These are phyloP conservation scores for Turritopsis rubra DNA, from an alignment of 30 jellyfish, hydroid and myxozoan genomes.

Conservation along the genomic window DNA sequence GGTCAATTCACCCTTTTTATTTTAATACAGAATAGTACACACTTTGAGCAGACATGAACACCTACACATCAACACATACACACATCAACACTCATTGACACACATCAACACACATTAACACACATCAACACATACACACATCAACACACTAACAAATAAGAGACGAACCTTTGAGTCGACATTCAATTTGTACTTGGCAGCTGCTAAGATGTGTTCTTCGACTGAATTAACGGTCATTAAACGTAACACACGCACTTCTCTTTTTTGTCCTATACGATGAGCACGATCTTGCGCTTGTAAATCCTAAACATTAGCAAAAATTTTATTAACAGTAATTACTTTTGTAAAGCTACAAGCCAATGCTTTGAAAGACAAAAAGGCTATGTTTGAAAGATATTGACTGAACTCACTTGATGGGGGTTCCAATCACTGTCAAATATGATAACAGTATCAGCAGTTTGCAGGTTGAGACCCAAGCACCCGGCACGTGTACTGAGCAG, in stretches of 20 bases:
- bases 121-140: too few species aligned
- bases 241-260: conserved; percentile 91
- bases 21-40: neutral
- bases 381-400: neutral
- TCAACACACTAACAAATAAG: too few species aligned
- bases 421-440: conserved; percentile 99
- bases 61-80: too few species aligned
- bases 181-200: conserved; percentile 88
- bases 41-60: too few species aligned
- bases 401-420: conserved; percentile 87
- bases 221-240: conserved; percentile 94
- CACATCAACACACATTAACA: too few species aligned
- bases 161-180: conserved; percentile 80
- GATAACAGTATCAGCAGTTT: conserved; percentile 98
- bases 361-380: neutral
- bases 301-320: conserved; percentile 45
- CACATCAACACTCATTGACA: too few species aligned
- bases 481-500: conserved; percentile 99
- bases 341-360: neutral
- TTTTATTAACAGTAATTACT: too few species aligned
- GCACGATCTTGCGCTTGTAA: conserved; percentile 99
- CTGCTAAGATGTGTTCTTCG: conserved; percentile 95
- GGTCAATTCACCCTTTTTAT: neutral
- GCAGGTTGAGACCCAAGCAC: conserved; percentile 95
- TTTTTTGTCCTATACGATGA: conserved; percentile 98